These are phyloP conservation scores for Pecten maximus DNA, from an alignment of 2,888 invertebrate species.

Conservation along the genomic window DNA sequence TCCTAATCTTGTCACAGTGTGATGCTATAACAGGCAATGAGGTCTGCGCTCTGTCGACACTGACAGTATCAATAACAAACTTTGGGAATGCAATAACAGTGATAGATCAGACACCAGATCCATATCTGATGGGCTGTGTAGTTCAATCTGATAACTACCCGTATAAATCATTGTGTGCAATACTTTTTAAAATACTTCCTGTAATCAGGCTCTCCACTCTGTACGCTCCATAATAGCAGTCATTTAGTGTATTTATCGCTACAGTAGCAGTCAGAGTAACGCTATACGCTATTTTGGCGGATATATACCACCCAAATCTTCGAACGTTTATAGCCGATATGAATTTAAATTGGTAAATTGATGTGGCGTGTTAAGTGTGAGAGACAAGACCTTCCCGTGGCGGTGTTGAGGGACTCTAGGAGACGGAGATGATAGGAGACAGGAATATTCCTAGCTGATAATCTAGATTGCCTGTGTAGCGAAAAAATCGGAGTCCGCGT, in stretches of 20 bases:
- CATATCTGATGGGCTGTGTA: background rate
- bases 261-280: background rate
- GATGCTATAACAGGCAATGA: background rate
- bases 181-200: background rate
- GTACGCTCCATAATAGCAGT: background rate
- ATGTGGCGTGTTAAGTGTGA: background rate
- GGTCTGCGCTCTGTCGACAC: background rate
- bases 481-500: background rate
- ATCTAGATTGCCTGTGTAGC: background rate
- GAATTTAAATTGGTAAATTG: background rate
- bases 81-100: background rate
- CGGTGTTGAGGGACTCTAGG: background rate
- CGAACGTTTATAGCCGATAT: background rate
- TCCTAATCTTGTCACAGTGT: background rate
- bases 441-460: background rate
- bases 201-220: background rate
- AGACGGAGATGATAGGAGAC: background rate
- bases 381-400: background rate
- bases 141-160: background rate
- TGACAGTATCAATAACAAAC: background rate
- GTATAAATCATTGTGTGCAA: slow-evolving; percentile 20
- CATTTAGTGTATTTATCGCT: background rate
- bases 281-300: background rate
- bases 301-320: background rate
- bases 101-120: background rate